Evolutionary conservation across 2,888 invertebrate species (phyloP).

Genomic region (Oscheius sp.): DNA sequence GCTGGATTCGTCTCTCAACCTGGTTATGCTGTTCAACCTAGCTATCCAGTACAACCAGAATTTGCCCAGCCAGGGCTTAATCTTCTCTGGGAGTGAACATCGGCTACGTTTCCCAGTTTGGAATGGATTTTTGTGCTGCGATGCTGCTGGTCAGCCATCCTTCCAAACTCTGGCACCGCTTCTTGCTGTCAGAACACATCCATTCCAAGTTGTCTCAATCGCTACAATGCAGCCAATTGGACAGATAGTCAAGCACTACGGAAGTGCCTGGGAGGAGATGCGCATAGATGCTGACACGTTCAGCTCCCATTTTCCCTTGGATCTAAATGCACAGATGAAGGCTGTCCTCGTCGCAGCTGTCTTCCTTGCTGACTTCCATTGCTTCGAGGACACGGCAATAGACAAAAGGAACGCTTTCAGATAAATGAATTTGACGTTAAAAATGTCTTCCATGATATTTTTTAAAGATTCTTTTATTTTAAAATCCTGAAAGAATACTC

Average conservation of each 20-base stretch:
- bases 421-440: too few species aligned
- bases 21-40: too few species aligned
- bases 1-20: too few species aligned
- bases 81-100: background rate
- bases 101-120: background rate
- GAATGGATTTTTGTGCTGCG: background rate
- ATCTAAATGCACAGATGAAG: slow-evolving; percentile 33
- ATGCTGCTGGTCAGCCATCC: background rate
- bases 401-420: background rate
- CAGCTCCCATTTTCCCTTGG: slow-evolving; percentile 10
- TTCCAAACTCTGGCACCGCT: background rate
- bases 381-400: slow-evolving; percentile 25
- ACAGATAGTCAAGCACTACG: background rate
- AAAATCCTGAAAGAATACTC: too few species aligned
- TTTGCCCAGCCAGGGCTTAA: too few species aligned
- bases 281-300: background rate
- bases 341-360: slow-evolving; percentile 33
- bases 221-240: background rate
- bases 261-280: background rate
- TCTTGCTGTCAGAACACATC: background rate
- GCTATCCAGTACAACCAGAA: too few species aligned
- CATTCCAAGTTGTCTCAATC: background rate
- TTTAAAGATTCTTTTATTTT: too few species aligned
- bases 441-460: too few species aligned
- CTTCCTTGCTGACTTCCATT: slow-evolving; percentile 36